Evolutionary conservation across 2,113 vertebrate genomes (phyloP).

Genomic region (Seriola rivoliana): DNA sequence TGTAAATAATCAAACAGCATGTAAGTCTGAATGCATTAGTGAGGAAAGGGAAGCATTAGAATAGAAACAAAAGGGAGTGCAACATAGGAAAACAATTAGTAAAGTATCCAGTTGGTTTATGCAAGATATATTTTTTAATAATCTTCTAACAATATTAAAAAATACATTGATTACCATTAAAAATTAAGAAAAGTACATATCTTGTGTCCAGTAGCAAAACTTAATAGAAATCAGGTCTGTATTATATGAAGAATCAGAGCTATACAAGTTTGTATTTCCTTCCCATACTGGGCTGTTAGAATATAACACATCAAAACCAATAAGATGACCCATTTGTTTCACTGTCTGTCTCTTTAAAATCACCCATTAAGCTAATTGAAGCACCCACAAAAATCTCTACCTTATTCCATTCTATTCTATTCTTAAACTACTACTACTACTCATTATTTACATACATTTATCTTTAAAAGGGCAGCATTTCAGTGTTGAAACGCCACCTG

Average conservation of each 20-base stretch:
- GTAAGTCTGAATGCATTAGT: neutral
- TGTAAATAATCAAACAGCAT: too few relatives aligned
- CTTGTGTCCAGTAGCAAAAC: too few relatives aligned
- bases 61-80: neutral
- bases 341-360: neutral
- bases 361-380: neutral
- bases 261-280: neutral
- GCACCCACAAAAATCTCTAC: neutral
- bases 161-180: neutral
- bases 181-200: neutral
- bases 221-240: too few relatives aligned
- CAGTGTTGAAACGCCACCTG: constrained; percentile 49
- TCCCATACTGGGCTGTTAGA: neutral
- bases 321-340: neutral
- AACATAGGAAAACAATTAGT: neutral
- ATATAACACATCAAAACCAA: neutral
- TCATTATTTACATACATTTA: neutral
- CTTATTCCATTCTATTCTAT: neutral
- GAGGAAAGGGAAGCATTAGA: neutral
- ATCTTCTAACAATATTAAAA: neutral
- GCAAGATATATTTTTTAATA: neutral
- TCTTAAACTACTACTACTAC: too few relatives aligned
- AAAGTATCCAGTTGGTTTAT: neutral
- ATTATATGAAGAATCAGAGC: too few relatives aligned
- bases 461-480: neutral